phyloP scores from a whole-genome alignment of 2,888 invertebrate species.

The Rhagonycha lutea region DNA sequence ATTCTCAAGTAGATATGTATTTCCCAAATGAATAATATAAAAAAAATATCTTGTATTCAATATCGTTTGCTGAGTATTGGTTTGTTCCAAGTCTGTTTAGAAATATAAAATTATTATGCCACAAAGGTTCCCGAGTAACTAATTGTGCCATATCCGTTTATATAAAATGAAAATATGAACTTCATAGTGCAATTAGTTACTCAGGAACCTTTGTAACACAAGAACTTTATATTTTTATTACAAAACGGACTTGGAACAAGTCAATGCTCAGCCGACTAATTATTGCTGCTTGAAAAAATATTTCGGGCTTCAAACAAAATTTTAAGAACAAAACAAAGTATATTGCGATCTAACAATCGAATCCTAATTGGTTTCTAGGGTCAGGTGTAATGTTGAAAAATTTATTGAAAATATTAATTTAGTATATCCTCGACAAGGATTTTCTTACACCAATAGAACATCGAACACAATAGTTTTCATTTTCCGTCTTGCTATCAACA shows the following conservation, averaged over 20 bases:
- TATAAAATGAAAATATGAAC: too few relatives aligned
- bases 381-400: not conserved
- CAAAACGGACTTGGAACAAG: too few relatives aligned
- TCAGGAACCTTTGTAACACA: too few relatives aligned
- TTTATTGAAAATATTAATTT: conserved; percentile 18
- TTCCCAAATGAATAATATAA: not conserved
- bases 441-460: conserved; percentile 23
- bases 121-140: too few relatives aligned
- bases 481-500: conserved; percentile 24
- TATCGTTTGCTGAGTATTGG: too few relatives aligned
- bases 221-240: too few relatives aligned
- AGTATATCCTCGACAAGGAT: conserved; percentile 15
- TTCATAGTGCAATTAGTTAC: too few relatives aligned
- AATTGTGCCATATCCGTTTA: too few relatives aligned
- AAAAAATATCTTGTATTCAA: not conserved
- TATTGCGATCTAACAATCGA: too few relatives aligned
- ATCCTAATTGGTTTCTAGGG: not conserved
- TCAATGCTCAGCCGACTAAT: too few relatives aligned
- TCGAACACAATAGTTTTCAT: conserved; percentile 26
- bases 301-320: not conserved
- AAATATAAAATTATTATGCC: too few relatives aligned
- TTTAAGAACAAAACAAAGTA: not conserved
- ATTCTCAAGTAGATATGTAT: not conserved
- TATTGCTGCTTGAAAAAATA: not conserved
- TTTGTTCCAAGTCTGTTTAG: too few relatives aligned